Evolutionary conservation across 2,888 invertebrate genomes (phyloP).

Genomic region (Euspilapteryx auroguttella): DNA sequence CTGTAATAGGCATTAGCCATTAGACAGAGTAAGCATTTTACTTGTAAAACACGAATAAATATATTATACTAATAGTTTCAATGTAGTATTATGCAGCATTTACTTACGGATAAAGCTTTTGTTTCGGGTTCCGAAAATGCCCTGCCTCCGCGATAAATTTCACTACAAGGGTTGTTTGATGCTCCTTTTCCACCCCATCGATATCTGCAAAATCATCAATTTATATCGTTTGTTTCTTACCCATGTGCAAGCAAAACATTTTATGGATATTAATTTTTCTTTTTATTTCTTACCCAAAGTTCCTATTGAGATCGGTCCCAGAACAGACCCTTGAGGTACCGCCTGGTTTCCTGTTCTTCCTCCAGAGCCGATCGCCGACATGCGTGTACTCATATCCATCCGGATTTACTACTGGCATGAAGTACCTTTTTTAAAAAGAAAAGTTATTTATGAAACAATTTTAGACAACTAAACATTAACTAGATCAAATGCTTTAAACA

Average conservation of each 20-base stretch:
- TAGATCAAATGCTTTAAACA: no score
- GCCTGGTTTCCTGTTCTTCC: conserved; percentile 71
- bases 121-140: conserved; percentile 91
- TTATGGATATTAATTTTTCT: no score
- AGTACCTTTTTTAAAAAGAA: conserved; percentile 45
- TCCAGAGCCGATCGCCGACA: conserved; percentile 77
- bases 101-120: conserved; percentile 60
- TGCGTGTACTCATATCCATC: conserved; percentile 90
- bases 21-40: no score
- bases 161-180: conserved; percentile 79
- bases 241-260: no score
- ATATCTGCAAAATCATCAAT: conserved; percentile 60
- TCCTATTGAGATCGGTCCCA: conserved; percentile 83
- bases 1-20: no score
- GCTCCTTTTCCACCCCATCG: conserved; percentile 88
- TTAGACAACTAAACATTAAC: no score
- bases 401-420: conserved; percentile 77
- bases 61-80: no score
- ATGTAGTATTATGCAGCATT: no score
- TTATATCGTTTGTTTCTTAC: no score
- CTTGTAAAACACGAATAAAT: no score
- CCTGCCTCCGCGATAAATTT: conserved; percentile 77
- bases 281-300: conserved; percentile 72
- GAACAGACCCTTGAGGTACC: conserved; percentile 57
- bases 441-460: background rate